A percentile compares a stretch with the other conserved stretches of the same genome.
These are phyloP conservation scores for Drosophila seguyi DNA, from an alignment of 1,140 invertebrate genomes.

Conservation along the genomic window DNA sequence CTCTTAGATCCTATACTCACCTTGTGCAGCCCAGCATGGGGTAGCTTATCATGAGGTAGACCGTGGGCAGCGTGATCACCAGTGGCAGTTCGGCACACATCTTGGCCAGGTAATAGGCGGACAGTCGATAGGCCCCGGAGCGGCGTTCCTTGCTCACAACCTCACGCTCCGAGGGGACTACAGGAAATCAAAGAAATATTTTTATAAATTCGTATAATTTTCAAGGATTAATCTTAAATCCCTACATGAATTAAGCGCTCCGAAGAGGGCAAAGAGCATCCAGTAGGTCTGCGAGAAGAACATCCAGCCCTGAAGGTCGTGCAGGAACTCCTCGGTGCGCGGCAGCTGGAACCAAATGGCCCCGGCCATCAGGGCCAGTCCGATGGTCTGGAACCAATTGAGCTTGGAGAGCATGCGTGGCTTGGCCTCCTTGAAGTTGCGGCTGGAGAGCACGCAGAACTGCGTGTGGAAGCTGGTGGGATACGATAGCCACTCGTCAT, in stretches of 20 bases:
- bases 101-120: conserved; percentile 94
- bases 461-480: conserved; percentile 94
- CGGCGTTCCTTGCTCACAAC: conserved; percentile 93
- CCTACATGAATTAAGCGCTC: conserved; percentile 90
- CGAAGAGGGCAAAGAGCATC: conserved; percentile 94
- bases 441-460: conserved; percentile 90
- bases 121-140: conserved; percentile 93
- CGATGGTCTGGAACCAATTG: conserved; percentile 93
- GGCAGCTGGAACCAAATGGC: conserved; percentile 93
- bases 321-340: conserved; percentile 90
- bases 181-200: neutral
- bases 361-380: conserved; percentile 90
- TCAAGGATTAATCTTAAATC: neutral
- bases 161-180: conserved; percentile 93
- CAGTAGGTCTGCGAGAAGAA: conserved; percentile 95
- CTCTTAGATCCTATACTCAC: conserved; percentile 36
- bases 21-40: conserved; percentile 89
- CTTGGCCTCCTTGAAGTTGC: conserved; percentile 92
- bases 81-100: conserved; percentile 93
- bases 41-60: conserved; percentile 93
- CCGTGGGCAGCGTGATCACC: conserved; percentile 91
- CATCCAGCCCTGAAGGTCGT: conserved; percentile 94
- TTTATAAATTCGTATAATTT: neutral
- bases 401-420: conserved; percentile 92
- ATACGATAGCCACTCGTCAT: conserved; percentile 88